Evolutionary conservation across 2,888 invertebrate genomes (phyloP).

Genomic region (Drosophila infuscata): DNA sequence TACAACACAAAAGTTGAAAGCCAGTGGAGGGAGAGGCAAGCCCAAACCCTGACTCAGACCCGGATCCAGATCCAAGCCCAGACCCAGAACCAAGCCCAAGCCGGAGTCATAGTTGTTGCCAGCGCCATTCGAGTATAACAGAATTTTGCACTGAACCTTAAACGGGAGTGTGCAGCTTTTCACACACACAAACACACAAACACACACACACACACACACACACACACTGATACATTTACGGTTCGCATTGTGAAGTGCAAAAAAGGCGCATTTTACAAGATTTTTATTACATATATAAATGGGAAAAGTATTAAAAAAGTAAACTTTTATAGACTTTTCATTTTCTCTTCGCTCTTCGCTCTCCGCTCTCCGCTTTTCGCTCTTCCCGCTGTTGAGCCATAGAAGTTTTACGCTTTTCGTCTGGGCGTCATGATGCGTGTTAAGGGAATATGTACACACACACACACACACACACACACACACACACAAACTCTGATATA

Average conservation of each 20-base stretch:
- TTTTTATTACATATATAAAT: constrained; percentile 81
- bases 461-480: constrained; percentile 21
- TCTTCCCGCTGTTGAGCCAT: constrained; percentile 8
- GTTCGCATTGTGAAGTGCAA: constrained; percentile 73
- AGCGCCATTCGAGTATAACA: constrained; percentile 67
- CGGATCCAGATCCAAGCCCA: not conserved
- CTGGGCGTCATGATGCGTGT: constrained; percentile 78
- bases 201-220: constrained; percentile 15
- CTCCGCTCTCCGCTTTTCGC: constrained; percentile 18
- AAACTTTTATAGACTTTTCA: constrained; percentile 78
- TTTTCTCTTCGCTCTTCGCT: constrained; percentile 24
- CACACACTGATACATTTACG: constrained; percentile 18
- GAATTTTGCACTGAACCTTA: constrained; percentile 77
- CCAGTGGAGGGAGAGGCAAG: constrained; percentile 16
- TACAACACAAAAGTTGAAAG: constrained; percentile 36
- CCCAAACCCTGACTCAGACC: not conserved
- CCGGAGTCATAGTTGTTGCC: constrained; percentile 54
- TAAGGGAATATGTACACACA: constrained; percentile 60
- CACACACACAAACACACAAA: constrained; percentile 30
- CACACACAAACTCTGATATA: constrained; percentile 7
- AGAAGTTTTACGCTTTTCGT: constrained; percentile 71
- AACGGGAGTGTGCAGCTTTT: constrained; percentile 46
- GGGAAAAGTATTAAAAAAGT: constrained; percentile 82
- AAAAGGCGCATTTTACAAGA: constrained; percentile 81
- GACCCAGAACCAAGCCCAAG: constrained; percentile 2